Evolutionary conservation across 1,140 invertebrate genomes (phyloP).

Genomic region (Trachymyrmex septentrionalis): DNA sequence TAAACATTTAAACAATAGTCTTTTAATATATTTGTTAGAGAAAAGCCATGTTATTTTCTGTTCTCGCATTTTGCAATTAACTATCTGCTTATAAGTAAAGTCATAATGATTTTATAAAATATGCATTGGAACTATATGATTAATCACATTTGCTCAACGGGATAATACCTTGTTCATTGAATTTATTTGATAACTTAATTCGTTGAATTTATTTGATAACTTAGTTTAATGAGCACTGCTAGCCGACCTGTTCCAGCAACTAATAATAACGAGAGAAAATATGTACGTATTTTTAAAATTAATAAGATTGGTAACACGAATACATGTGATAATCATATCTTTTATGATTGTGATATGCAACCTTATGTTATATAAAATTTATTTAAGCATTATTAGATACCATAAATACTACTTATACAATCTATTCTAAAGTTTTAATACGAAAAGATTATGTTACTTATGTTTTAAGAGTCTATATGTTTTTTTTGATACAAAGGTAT

Average conservation of each 20-base stretch:
- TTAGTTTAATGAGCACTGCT: constrained; percentile 34
- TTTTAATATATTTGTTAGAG: constrained; percentile 16
- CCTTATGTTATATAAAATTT: constrained; percentile 8
- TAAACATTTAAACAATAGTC: constrained; percentile 8
- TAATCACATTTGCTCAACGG: constrained; percentile 9
- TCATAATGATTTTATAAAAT: constrained; percentile 51
- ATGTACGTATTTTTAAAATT: constrained; percentile 44
- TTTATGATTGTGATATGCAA: not conserved
- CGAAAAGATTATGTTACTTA: not conserved
- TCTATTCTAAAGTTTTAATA: not conserved
- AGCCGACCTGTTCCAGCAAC: constrained; percentile 17
- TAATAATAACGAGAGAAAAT: constrained; percentile 20
- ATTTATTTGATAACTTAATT: constrained; percentile 28
- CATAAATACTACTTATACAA: not conserved
- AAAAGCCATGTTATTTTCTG: not conserved
- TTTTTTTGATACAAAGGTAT: not conserved
- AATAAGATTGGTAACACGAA: constrained; percentile 19
- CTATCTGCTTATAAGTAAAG: constrained; percentile 21
- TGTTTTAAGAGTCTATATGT: not conserved
- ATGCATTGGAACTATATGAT: constrained; percentile 10
- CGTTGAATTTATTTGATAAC: constrained; percentile 21
- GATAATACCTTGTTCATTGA: constrained; percentile 24
- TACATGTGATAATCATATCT: constrained; percentile 28
- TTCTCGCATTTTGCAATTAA: constrained; percentile 24
- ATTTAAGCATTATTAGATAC: not conserved